Evolutionary conservation across 1,140 invertebrate genomes (phyloP).

Genomic region (Aphelinus certus): DNA sequence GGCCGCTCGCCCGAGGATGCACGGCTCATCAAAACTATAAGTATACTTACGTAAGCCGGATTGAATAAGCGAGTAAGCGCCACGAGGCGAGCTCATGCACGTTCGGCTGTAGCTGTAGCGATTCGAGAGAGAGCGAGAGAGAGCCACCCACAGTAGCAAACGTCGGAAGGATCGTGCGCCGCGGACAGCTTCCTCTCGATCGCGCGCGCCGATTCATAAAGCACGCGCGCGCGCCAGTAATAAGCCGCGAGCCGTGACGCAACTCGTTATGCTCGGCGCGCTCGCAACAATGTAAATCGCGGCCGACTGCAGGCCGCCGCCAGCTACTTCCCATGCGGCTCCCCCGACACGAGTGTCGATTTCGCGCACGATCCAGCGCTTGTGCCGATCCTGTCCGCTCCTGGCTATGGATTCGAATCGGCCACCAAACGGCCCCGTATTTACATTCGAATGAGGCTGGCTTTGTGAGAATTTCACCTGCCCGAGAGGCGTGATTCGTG

Average conservation of each 20-base stretch:
- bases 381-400: neutral
- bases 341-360: conserved; percentile 6
- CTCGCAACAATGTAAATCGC: conserved; percentile 1
- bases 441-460: neutral
- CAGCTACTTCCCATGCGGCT: neutral
- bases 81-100: no score
- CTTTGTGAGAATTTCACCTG: neutral
- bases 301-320: neutral
- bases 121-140: no score
- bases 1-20: no score
- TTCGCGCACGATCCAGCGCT: conserved; percentile 3
- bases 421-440: neutral
- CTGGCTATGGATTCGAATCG: neutral
- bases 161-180: no score
- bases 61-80: no score
- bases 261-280: neutral
- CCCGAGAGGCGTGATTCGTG: no score
- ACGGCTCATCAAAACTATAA: no score
- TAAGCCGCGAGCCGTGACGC: neutral
- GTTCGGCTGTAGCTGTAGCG: no score
- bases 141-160: no score
- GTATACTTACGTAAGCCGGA: no score
- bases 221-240: neutral
- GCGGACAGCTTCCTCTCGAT: no score
- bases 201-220: no score